phyloP scores from a whole-genome alignment of 1,140 invertebrate genomes.

The Hormaphis cornu region DNA sequence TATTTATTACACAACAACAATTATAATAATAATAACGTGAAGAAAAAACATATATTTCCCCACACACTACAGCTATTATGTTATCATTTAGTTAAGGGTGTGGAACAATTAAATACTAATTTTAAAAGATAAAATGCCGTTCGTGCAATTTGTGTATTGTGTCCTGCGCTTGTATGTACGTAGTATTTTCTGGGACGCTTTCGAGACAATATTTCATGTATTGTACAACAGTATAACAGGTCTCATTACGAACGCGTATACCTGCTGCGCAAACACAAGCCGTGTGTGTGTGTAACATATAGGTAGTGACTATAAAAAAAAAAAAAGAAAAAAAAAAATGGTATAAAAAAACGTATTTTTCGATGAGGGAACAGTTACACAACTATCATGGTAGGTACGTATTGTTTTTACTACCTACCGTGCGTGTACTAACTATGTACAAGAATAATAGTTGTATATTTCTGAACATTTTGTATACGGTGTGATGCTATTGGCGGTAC shows the following conservation, averaged over 20 bases:
- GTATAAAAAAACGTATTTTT: constrained; percentile 1
- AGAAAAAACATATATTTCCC: too few relatives aligned
- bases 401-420: background rate
- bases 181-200: constrained; percentile 13
- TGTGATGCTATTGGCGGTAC: too few relatives aligned
- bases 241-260: constrained; percentile 14
- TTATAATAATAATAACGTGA: too few relatives aligned
- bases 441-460: too few relatives aligned
- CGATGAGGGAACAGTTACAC: constrained; percentile 8
- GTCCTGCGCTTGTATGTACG: background rate
- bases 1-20: too few relatives aligned
- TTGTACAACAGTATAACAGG: background rate
- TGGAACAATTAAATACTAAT: constrained; percentile 18
- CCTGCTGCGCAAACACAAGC: constrained; percentile 21
- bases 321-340: background rate
- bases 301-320: background rate
- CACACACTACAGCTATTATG: too few relatives aligned
- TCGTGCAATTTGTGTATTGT: background rate
- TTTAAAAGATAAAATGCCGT: background rate
- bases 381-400: background rate
- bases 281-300: background rate
- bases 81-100: background rate
- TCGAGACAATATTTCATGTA: constrained; percentile 5
- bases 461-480: too few relatives aligned
- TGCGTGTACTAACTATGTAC: background rate